A percentile compares a stretch with the other conserved stretches of the same genome.
Evolutionary conservation across 2,888 invertebrate species (phyloP).

Genomic region (Drosophila meridiana): DNA sequence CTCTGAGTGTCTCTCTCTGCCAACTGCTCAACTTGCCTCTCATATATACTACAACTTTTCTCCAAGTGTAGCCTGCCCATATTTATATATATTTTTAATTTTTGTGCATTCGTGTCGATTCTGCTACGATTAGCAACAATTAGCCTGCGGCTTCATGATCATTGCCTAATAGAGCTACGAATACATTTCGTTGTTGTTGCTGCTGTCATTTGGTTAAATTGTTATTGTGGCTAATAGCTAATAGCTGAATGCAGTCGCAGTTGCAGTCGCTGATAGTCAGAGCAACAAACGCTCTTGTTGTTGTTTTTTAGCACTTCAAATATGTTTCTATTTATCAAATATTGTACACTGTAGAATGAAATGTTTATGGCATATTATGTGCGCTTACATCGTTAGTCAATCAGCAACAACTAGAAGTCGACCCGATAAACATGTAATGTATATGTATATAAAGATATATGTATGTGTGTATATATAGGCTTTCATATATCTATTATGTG

Average conservation of each 20-base stretch:
- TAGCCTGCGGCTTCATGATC: slow-evolving; percentile 63
- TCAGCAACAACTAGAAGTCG: slow-evolving; percentile 42
- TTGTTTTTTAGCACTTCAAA: slow-evolving; percentile 2
- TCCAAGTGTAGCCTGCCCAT: slow-evolving; percentile 14
- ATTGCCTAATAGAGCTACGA: slow-evolving; percentile 70
- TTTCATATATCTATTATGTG: neutral
- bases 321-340: slow-evolving; percentile 59
- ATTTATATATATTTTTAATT: neutral
- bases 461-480: neutral
- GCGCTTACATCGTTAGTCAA: slow-evolving; percentile 63
- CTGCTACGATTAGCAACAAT: slow-evolving; percentile 77
- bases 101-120: slow-evolving; percentile 65
- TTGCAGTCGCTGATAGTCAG: slow-evolving; percentile 1
- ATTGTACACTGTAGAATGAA: slow-evolving; percentile 54
- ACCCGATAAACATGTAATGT: slow-evolving; percentile 35
- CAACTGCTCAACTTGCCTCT: neutral
- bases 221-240: slow-evolving; percentile 24
- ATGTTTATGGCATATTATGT: slow-evolving; percentile 59
- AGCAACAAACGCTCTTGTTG: neutral
- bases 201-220: slow-evolving; percentile 55
- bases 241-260: neutral
- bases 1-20: neutral
- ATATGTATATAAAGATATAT: neutral
- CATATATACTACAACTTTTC: neutral
- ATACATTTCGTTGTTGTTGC: slow-evolving; percentile 20